Evolutionary conservation across 1,140 invertebrate species (phyloP).

Genomic region (Vollenhovia emeryi): DNA sequence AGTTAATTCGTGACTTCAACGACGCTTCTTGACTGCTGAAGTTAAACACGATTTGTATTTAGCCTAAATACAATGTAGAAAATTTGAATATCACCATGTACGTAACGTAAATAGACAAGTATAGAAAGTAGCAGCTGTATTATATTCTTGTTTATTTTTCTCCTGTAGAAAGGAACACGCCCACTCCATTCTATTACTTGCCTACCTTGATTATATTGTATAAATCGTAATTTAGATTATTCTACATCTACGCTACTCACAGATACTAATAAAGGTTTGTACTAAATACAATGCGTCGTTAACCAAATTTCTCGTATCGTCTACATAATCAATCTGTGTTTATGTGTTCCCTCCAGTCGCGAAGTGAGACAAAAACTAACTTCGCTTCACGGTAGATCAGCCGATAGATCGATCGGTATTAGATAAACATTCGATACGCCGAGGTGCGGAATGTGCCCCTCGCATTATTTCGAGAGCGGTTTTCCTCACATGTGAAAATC

Average conservation of each 20-base stretch:
- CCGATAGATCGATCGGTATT: slow-evolving; percentile 42
- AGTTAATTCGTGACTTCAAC: slow-evolving; percentile 48
- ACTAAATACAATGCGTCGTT: slow-evolving; percentile 10
- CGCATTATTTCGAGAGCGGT: background rate
- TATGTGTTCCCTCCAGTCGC: slow-evolving; percentile 36
- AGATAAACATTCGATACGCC: slow-evolving; percentile 5
- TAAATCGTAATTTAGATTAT: slow-evolving; percentile 40
- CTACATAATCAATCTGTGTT: slow-evolving; percentile 27
- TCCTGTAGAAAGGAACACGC: background rate
- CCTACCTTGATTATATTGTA: slow-evolving; percentile 1
- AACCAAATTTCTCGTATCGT: slow-evolving; percentile 4
- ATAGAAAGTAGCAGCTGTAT: background rate
- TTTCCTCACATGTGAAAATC: slow-evolving; percentile 52
- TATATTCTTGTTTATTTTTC: background rate
- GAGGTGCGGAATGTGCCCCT: slow-evolving; percentile 15
- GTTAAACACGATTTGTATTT: slow-evolving; percentile 42
- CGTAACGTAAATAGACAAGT: slow-evolving; percentile 8
- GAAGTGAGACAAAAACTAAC: slow-evolving; percentile 50
- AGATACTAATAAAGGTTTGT: slow-evolving; percentile 39
- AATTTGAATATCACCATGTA: slow-evolving; percentile 42
- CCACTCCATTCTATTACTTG: slow-evolving; percentile 19
- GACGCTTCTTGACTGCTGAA: slow-evolving; percentile 38
- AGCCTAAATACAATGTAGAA: slow-evolving; percentile 51
- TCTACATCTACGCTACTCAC: slow-evolving; percentile 14
- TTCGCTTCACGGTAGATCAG: slow-evolving; percentile 51